Conservation (phyloP, 2,888 invertebrate species). For the Eurois occulta region DNA sequence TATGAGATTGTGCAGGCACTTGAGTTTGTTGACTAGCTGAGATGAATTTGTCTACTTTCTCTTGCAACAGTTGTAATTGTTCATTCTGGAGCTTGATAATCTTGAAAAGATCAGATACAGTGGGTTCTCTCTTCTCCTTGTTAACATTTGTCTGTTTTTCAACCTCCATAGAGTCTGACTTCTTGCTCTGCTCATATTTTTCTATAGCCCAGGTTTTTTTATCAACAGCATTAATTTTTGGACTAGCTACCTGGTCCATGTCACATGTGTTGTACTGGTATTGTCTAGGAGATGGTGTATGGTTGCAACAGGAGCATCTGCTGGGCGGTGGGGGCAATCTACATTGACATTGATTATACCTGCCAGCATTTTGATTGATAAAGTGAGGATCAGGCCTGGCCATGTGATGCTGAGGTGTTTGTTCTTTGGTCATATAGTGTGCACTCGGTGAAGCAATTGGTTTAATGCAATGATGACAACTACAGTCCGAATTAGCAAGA, state of each 20-base stretch:
- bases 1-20: slow-evolving; percentile 74
- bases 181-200: slow-evolving; percentile 80
- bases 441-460: slow-evolving; percentile 38
- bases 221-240: slow-evolving; percentile 78
- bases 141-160: slow-evolving; percentile 77
- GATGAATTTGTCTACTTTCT: slow-evolving; percentile 91
- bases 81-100: slow-evolving; percentile 93
- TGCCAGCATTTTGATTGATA: slow-evolving; percentile 40
- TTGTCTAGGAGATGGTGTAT: slow-evolving; percentile 43
- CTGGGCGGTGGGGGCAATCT: slow-evolving; percentile 54
- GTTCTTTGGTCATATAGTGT: slow-evolving; percentile 1
- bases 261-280: slow-evolving; percentile 58
- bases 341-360: slow-evolving; percentile 59
- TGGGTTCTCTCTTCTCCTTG: slow-evolving; percentile 88
- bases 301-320: slow-evolving; percentile 65
- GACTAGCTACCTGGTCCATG: slow-evolving; percentile 37
- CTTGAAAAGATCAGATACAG: slow-evolving; percentile 91
- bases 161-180: slow-evolving; percentile 74
- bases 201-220: slow-evolving; percentile 83
- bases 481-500: slow-evolving; percentile 69
- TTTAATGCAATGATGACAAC: slow-evolving; percentile 79
- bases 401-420: slow-evolving; percentile 8
- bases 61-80: slow-evolving; percentile 91
- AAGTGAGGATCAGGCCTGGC: slow-evolving; percentile 17
- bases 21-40: slow-evolving; percentile 71